Base-by-base conservation (phyloP, 2,888 invertebrate genomes). In the Bembecia ichneumoniformis region DNA sequence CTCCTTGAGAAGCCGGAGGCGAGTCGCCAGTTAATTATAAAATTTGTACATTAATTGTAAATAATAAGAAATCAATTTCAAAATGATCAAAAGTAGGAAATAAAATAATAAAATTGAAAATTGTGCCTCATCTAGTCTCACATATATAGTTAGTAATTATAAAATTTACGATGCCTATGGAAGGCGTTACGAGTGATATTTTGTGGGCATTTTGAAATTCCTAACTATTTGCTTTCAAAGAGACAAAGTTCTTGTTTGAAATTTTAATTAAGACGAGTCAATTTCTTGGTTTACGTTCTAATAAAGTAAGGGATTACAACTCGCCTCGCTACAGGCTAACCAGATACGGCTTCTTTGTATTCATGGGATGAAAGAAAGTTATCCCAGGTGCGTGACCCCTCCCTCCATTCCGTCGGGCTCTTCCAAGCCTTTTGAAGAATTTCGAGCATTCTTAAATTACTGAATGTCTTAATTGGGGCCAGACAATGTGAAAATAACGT, bases 401-500 rank as follows among this genome's bases (percentile, higher is more conserved):
- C 55, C 55, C 55, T 52, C 55, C 50, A 49, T 52, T 52, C 57
- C 56, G 53, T 55, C 51, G 47, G 58, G 62, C 56, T 56, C 56
- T 59, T 60, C 55, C 58, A 61, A 51, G 62, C 51, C 66, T 68
- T 70, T 71, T 63, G 60, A 62, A 68, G 71, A 76, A 70, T 72
- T 73, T 73, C 66, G 62, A 76, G 69, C 55, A 74, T 74, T 77
- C 77, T 77, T 71, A 77, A 79, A 77, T 77, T 75, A 74, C 74
- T 66, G 58, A 57, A 59, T 44, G 44, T 44, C 59, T 68, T 51
- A 54, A 54, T 54, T 56, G 56, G 48, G 63, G 72, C 70, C 60
- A 68, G 53, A 52, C 68, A 63, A 58, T 47, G 9, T 28, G 9
- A 0, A 28, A 28, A 28, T 28, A 28, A 28, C 7, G 28, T 28